Percentiles rank a stretch among this genome's conserved stretches.
phyloP scores from a whole-genome alignment of 2,888 invertebrate species.

The Scaptomyza cyrtandrae region DNA sequence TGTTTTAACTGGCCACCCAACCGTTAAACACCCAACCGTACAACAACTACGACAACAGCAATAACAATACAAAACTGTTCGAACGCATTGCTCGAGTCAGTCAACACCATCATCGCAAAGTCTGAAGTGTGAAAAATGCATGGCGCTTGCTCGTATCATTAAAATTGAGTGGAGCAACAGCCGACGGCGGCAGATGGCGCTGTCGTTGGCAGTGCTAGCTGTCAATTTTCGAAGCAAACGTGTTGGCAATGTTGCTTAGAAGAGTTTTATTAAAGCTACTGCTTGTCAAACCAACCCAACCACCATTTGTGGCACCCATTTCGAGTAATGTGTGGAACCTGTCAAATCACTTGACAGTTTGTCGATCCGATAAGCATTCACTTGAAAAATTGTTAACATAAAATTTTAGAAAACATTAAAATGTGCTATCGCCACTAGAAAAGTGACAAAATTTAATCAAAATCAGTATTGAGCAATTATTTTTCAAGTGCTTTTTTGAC shows the following conservation, averaged over 20 bases:
- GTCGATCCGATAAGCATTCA: slow-evolving; percentile 66
- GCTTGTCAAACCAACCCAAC: slow-evolving; percentile 41
- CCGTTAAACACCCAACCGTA: not conserved
- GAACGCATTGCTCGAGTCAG: slow-evolving; percentile 11
- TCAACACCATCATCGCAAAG: slow-evolving; percentile 31
- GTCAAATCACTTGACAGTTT: slow-evolving; percentile 65
- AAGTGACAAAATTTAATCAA: slow-evolving; percentile 37
- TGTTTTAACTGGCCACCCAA: slow-evolving; percentile 50
- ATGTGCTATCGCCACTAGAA: slow-evolving; percentile 18
- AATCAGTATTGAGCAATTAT: slow-evolving; percentile 59
- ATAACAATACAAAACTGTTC: not conserved
- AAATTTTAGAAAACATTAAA: slow-evolving; percentile 50
- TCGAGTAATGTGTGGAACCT: slow-evolving; percentile 18
- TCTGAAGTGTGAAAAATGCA: slow-evolving; percentile 44
- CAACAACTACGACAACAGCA: slow-evolving; percentile 1
- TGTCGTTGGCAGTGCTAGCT: slow-evolving; percentile 42
- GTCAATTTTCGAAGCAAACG: slow-evolving; percentile 25
- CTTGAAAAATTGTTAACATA: slow-evolving; percentile 56
- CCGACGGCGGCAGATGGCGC: slow-evolving; percentile 63
- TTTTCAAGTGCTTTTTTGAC: slow-evolving; percentile 24
- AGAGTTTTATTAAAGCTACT: slow-evolving; percentile 22
- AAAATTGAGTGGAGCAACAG: slow-evolving; percentile 69
- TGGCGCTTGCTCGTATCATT: slow-evolving; percentile 58
- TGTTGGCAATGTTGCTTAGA: slow-evolving; percentile 17
- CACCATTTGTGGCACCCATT: not conserved